Base-by-base conservation (phyloP, 1,140 invertebrate species). In the Chymomyza costata region DNA sequence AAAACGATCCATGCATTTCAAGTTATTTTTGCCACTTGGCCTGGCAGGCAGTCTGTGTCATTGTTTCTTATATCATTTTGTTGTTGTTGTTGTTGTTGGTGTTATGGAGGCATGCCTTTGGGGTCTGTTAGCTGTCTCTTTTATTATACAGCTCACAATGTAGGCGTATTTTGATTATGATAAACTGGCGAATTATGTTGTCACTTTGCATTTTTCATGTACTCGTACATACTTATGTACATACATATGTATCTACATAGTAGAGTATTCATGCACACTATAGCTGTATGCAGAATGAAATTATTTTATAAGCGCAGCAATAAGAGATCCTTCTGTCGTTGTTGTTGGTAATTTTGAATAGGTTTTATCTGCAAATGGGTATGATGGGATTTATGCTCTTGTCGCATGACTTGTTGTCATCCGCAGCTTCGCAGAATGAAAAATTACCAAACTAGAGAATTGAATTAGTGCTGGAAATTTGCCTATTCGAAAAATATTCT, bases 171-270 rank as follows among this genome's bases (percentile, higher is more conserved):
- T 82, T 82, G 80, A 82, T 82, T 82, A 82, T 82, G 80, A 82
- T 82, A 82, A 83, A 82, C 80, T 82, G 80, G 80, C 80, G 80
- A 82, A 82, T 82, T 82, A 82, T 82, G 80, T 82, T 82, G 80
- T 82, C 80, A 82, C 71, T 82, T 82, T 82, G 71, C 80, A 82
- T 82, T 82, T 78, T 80, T 80, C 73, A 65, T 80, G 80, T 73
- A n/a, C n/a, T n/a, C n/a, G n/a, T n/a, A n/a, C n/a, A n/a, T n/a
- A n/a, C n/a, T n/a, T n/a, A n/a, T n/a, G n/a, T n/a, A n/a, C n/a
- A n/a, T n/a, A n/a, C n/a, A n/a, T n/a, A n/a, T n/a, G n/a, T n/a
- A n/a, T n/a, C n/a, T n/a, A n/a, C n/a, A n/a, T n/a, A n/a, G n/a
- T n/a, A n/a, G n/a, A n/a, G n/a, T n/a, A n/a, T n/a, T n/a, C n/a